Conservation (phyloP, 2,888 invertebrate genomes). For the Drosophila neotestacea region DNA sequence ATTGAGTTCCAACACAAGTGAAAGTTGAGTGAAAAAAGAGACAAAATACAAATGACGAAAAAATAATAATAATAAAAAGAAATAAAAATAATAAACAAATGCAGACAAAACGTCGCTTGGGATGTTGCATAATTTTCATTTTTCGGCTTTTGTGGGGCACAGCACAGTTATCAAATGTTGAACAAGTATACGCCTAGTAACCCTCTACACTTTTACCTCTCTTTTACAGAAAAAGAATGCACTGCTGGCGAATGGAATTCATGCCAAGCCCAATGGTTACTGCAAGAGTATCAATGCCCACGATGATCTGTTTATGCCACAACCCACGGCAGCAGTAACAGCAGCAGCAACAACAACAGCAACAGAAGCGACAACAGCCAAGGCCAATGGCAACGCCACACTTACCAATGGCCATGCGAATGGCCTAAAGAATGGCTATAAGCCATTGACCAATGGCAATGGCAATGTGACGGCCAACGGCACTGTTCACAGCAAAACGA, state of each 20-base stretch:
- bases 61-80: conserved; percentile 35
- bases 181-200: conserved; percentile 30
- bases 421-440: conserved; percentile 76
- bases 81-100: conserved; percentile 61
- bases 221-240: conserved; percentile 64
- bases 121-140: conserved; percentile 63
- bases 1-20: conserved; percentile 48
- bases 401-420: conserved; percentile 75
- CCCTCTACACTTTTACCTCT: neutral
- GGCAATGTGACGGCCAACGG: conserved; percentile 48
- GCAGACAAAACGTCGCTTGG: conserved; percentile 47
- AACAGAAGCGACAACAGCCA: conserved; percentile 38
- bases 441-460: conserved; percentile 67
- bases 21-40: conserved; percentile 64
- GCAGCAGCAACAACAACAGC: conserved; percentile 29
- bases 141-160: conserved; percentile 22
- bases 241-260: conserved; percentile 63
- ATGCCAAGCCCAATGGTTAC: conserved; percentile 70
- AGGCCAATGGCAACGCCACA: conserved; percentile 54
- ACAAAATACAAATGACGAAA: conserved; percentile 36
- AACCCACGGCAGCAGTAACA: conserved; percentile 27
- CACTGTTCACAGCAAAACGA: conserved; percentile 66
- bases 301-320: conserved; percentile 70
- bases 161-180: conserved; percentile 9
- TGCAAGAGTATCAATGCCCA: conserved; percentile 77